Evolutionary conservation across 2,888 invertebrate genomes (phyloP).

Genomic region (Lepidonotus clava): DNA sequence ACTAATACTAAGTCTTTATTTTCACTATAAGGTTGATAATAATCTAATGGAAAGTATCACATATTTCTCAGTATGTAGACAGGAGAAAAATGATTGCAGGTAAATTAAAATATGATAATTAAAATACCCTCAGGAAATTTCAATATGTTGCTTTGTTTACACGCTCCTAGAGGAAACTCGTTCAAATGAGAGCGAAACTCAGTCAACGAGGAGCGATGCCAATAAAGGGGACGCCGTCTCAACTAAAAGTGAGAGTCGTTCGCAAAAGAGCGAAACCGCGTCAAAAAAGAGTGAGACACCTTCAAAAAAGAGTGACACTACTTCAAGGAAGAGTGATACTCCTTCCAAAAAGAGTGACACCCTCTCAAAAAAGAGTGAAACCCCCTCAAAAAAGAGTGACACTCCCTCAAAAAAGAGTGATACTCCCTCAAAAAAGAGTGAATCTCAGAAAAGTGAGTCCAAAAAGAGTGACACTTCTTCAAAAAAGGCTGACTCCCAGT

Average conservation of each 20-base stretch:
- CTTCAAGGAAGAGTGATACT: slow-evolving; percentile 7
- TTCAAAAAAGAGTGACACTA: slow-evolving; percentile 7
- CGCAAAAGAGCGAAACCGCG: not conserved
- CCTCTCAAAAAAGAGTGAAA: slow-evolving; percentile 19
- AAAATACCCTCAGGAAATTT: too few relatives aligned
- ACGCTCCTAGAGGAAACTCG: slow-evolving; percentile 18
- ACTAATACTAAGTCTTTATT: too few relatives aligned
- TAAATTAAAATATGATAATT: too few relatives aligned
- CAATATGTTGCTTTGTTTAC: not conserved
- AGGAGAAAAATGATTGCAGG: too few relatives aligned
- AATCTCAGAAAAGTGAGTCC: not conserved
- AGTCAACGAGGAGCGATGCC: not conserved
- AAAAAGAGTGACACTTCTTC: not conserved
- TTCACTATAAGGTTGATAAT: too few relatives aligned
- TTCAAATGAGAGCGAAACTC: not conserved
- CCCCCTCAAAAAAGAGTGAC: slow-evolving; percentile 8
- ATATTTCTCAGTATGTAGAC: too few relatives aligned
- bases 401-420: slow-evolving; percentile 6
- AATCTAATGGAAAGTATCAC: too few relatives aligned
- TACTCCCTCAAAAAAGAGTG: slow-evolving; percentile 4
- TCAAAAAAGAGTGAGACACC: slow-evolving; percentile 1
- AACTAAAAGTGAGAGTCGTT: not conserved
- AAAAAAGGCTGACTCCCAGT: slow-evolving; percentile 7
- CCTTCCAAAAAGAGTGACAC: slow-evolving; percentile 17
- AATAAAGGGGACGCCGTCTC: not conserved